phyloP scores from a whole-genome alignment of 2,888 invertebrate species.

The Brenthis hecate region DNA sequence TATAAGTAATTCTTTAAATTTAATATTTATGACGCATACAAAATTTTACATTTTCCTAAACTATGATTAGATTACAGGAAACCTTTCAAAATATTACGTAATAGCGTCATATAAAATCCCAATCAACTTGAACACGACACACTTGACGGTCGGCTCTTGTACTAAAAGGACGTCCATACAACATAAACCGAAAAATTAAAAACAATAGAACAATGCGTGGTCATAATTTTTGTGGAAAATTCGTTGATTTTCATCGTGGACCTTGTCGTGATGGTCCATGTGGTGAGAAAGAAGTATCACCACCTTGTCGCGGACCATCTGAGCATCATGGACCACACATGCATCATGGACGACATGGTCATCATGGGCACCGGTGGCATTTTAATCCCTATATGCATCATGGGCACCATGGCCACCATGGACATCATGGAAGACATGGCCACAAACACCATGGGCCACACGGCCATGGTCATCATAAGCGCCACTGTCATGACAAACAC shows the following conservation, averaged over 20 bases:
- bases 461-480: conserved; percentile 9
- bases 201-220: conserved; percentile 17
- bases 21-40: background rate
- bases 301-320: conserved; percentile 12
- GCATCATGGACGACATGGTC: conserved; percentile 1
- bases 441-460: conserved; percentile 27
- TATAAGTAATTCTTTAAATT: background rate
- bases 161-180: background rate
- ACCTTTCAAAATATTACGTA: conserved; percentile 28
- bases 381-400: background rate
- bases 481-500: background rate
- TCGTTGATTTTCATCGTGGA: conserved; percentile 9
- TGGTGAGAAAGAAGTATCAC: background rate
- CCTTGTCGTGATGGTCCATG: background rate
- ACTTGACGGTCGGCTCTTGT: conserved; percentile 9
- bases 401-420: conserved; percentile 16
- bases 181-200: background rate
- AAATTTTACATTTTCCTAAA: conserved; percentile 11
- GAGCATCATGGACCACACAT: conserved; percentile 13
- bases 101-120: conserved; percentile 23
- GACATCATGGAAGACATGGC: conserved; percentile 20
- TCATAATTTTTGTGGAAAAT: background rate
- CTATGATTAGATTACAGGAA: conserved; percentile 18
- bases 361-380: conserved; percentile 14
- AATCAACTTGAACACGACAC: background rate